Percentiles rank a stretch among this genome's conserved stretches.
These are phyloP conservation scores for Tetragnatha versicolor DNA, from an alignment of 1,140 invertebrate species.

Conservation along the genomic window DNA sequence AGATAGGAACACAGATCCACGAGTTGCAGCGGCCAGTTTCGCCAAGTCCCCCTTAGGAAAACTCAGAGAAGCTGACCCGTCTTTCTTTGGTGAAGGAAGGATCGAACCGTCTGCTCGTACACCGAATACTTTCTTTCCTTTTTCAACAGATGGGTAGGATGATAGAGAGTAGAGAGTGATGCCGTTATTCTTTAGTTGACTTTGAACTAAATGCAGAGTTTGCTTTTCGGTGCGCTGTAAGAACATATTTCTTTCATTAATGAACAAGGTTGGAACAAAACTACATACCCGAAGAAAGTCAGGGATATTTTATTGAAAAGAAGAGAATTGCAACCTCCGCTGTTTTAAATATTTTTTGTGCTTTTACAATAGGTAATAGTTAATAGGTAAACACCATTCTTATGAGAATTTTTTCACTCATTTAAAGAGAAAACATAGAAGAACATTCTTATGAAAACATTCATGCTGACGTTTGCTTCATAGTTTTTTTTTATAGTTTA, in stretches of 20 bases:
- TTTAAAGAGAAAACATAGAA: too few relatives aligned
- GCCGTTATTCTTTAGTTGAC: constrained; percentile 21
- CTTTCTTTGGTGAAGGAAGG: constrained; percentile 24
- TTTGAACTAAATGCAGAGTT: background rate
- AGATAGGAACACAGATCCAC: constrained; percentile 39
- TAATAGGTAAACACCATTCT: too few relatives aligned
- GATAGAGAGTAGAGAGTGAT: constrained; percentile 43
- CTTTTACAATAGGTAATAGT: too few relatives aligned
- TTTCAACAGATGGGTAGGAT: constrained; percentile 26
- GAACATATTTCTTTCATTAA: background rate
- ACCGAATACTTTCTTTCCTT: constrained; percentile 43
- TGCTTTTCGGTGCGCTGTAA: background rate
- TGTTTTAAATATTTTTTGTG: too few relatives aligned
- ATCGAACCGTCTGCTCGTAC: constrained; percentile 41
- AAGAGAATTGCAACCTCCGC: too few relatives aligned
- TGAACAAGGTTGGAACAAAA: background rate
- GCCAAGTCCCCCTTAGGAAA: constrained; percentile 32
- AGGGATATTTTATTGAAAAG: background rate
- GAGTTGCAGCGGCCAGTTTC: constrained; percentile 33
- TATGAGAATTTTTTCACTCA: too few relatives aligned
- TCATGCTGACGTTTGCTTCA: too few relatives aligned
- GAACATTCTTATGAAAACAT: too few relatives aligned
- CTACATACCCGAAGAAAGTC: background rate
- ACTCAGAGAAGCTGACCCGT: constrained; percentile 1
- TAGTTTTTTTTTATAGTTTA: too few relatives aligned